A percentile compares a stretch with the other conserved stretches of the same genome.
Conservation (phyloP, 1,140 invertebrate species). For the Ephestia elutella region DNA sequence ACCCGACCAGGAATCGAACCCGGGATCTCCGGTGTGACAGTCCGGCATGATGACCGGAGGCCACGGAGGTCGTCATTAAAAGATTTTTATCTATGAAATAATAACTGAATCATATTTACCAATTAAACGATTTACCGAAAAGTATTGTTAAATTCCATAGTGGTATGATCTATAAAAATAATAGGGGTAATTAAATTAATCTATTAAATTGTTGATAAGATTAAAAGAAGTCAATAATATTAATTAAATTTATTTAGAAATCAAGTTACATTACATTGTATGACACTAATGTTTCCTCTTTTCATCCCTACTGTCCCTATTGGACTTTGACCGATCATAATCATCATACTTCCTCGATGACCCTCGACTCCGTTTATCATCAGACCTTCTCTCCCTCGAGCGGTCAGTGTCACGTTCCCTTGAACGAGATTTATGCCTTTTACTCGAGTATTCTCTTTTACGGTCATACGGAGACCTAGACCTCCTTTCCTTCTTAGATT, state of each 20-base stretch:
- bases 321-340: slow-evolving; percentile 65
- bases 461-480: slow-evolving; percentile 70
- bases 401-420: slow-evolving; percentile 58
- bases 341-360: slow-evolving; percentile 70
- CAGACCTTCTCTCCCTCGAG: slow-evolving; percentile 50
- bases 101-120: no score
- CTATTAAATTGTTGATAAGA: background rate
- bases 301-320: slow-evolving; percentile 62
- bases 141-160: no score
- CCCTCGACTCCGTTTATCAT: slow-evolving; percentile 50
- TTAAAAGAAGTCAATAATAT: background rate
- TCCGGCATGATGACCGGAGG: no score
- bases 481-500: slow-evolving; percentile 62
- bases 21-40: no score
- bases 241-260: slow-evolving; percentile 8
- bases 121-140: no score
- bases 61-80: no score
- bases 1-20: no score
- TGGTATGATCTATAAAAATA: no score
- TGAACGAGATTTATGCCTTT: slow-evolving; percentile 63
- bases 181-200: no score
- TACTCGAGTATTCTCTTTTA: slow-evolving; percentile 65
- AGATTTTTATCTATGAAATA: no score
- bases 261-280: background rate
- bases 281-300: slow-evolving; percentile 65